These are phyloP conservation scores for Mus pahari DNA, from an alignment of 2,113 vertebrate genomes.

Conservation along the genomic window DNA sequence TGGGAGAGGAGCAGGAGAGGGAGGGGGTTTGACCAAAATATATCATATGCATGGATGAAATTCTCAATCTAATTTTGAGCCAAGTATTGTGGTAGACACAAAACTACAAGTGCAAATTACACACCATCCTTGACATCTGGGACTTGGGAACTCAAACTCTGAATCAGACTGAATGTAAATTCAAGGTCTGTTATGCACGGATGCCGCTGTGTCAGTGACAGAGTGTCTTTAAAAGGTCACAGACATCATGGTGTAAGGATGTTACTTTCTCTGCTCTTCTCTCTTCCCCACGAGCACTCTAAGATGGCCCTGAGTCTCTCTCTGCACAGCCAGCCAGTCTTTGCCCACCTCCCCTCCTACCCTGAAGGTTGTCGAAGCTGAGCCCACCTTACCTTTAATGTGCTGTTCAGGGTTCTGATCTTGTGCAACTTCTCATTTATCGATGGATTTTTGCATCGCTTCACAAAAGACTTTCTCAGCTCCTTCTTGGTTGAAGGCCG, in stretches of 20 bases:
- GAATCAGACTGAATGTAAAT: background rate
- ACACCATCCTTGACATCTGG: background rate
- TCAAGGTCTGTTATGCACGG: background rate
- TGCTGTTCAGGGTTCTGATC: slow-evolving; percentile 95
- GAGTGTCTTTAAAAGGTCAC: background rate
- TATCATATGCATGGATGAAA: background rate
- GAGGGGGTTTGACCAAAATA: background rate
- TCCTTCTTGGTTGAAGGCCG: slow-evolving; percentile 95
- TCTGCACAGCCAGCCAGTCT: background rate
- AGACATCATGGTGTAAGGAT: background rate
- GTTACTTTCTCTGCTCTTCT: background rate
- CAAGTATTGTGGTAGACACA: background rate
- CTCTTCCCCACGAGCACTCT: background rate
- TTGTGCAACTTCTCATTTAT: slow-evolving; percentile 96
- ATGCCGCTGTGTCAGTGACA: no score
- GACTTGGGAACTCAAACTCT: background rate
- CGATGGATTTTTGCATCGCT: slow-evolving; percentile 94
- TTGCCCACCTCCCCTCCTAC: background rate
- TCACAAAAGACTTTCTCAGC: slow-evolving; percentile 95
- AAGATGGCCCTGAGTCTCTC: background rate
- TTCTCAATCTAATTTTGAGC: background rate
- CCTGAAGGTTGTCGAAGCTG: background rate
- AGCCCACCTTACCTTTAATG: slow-evolving; percentile 92
- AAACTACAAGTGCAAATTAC: background rate
- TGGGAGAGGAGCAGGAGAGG: background rate